Base-by-base conservation (phyloP, 2,113 vertebrate species). In the Zapus hudsonius region DNA sequence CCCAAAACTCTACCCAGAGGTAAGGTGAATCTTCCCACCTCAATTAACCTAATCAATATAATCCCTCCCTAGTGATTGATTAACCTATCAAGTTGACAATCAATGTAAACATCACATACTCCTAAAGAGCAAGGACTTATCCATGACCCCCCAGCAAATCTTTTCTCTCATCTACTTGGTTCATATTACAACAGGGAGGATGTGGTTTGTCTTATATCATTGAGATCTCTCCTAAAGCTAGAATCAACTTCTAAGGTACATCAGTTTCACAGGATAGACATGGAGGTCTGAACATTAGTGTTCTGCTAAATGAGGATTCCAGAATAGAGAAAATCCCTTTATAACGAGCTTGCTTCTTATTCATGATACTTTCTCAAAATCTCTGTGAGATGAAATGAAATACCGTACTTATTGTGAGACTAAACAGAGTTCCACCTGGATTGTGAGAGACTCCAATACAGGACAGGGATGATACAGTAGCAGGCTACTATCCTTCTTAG, bases 131-230 rank as follows among this genome's bases (percentile, higher is more conserved):
- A 66, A 73, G 40, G 64, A 91, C 17, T 86, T 92, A 83, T 3
- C 57, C 9, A 23, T 44, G 27, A 87, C 31, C 42, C 20, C n/a
- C 72, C 20, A 87, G 80, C 10, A 95, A 91, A 84, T 66, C 36
- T 92, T 67, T 86, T 9, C 23, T 91, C 44, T 90, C 40, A 42
- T 93, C 61, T 79, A 10, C 75, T 40, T 87, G 76, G 22, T 31
- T n/a, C 59, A 87, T 80, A 85, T 86, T 59, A 80, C 55, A 94
- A 29, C 44, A 84, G 27, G 36, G 86, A n/a, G 52, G 29, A 70
- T 94, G 42, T n/a, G 74, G 59, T 89, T 82, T 94, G 90, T 74
- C 81, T 95, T 47, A 76, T 23, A 82, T 91, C 44, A 89, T 80
- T 89, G 33, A 83, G 72, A 80, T 27, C 20, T 10, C 72, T 33